These are phyloP conservation scores for Petromus typicus DNA, from an alignment of 2,113 vertebrate genomes.

Conservation along the genomic window DNA sequence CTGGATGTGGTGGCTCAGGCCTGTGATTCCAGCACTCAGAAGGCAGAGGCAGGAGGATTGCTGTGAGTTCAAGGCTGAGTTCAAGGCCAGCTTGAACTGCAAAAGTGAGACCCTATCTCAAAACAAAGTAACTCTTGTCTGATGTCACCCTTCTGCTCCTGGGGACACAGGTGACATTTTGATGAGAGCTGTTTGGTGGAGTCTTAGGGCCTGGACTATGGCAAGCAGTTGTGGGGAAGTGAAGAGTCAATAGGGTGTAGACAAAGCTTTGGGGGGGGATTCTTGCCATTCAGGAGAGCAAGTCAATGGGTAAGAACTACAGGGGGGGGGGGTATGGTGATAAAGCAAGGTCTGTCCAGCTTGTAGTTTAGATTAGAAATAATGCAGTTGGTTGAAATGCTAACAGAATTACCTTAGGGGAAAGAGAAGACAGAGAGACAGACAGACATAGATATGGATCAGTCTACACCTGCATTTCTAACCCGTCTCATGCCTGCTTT, in stretches of 20 bases:
- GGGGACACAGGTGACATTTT: not conserved
- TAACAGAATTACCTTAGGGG: not conserved
- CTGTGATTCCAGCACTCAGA: too few relatives aligned
- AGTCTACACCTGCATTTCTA: not conserved
- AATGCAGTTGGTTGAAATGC: not conserved
- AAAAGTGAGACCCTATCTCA: too few relatives aligned
- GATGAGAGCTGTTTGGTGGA: not conserved
- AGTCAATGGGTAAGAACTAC: not conserved
- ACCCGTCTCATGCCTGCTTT: not conserved
- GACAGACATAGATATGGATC: not conserved
- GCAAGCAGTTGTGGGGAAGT: not conserved
- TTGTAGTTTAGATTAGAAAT: not conserved
- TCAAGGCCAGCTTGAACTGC: too few relatives aligned
- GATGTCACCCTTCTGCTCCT: not conserved
- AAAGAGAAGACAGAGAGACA: not conserved
- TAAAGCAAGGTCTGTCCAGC: not conserved
- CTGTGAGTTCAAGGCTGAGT: too few relatives aligned
- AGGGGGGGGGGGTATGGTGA: accelerated
- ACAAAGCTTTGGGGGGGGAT: not conserved
- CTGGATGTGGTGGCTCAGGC: too few relatives aligned
- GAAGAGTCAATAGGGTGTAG: not conserved
- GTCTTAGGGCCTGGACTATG: not conserved
- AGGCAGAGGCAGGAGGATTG: too few relatives aligned
- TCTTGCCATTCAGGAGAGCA: not conserved
- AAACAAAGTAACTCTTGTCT: not conserved